A percentile compares a stretch with the other conserved stretches of the same genome.
Conservation (phyloP, 2,113 vertebrate species). For the Colistium nudipinnis region DNA sequence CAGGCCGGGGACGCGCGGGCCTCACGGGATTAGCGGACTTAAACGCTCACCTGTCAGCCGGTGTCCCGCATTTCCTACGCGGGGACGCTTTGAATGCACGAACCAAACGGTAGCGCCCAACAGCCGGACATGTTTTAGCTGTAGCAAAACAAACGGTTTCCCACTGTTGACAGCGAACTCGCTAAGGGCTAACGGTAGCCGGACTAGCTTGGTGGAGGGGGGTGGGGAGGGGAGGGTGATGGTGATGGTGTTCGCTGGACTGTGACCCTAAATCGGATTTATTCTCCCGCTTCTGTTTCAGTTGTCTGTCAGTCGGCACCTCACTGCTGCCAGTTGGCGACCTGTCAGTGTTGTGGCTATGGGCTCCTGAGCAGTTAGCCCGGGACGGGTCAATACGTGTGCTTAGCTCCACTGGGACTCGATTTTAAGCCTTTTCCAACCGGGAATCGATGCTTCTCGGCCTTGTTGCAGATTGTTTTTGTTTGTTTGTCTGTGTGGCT, state of each 20-base stretch:
- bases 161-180: slow-evolving; percentile 52
- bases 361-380: slow-evolving; percentile 1
- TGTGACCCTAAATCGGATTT: slow-evolving; percentile 61
- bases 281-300: slow-evolving; percentile 32
- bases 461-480: slow-evolving; percentile 39
- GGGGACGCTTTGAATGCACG: not conserved
- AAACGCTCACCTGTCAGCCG: slow-evolving; percentile 45
- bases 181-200: slow-evolving; percentile 59
- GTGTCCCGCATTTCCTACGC: slow-evolving; percentile 3
- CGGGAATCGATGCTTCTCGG: slow-evolving; percentile 12
- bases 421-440: not conserved
- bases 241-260: slow-evolving; percentile 25
- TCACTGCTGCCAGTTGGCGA: not conserved
- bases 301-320: not conserved
- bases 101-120: not conserved
- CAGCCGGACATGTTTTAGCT: not conserved
- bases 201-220: slow-evolving; percentile 32
- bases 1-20: slow-evolving; percentile 72
- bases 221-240: not conserved
- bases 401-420: slow-evolving; percentile 11
- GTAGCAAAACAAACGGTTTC: not conserved
- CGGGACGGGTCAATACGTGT: slow-evolving; percentile 16
- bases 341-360: slow-evolving; percentile 44
- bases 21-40: slow-evolving; percentile 70
- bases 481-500: slow-evolving; percentile 57